These are phyloP conservation scores for Drosophila suboccidentalis DNA, from an alignment of 2,888 invertebrate genomes.

Conservation along the genomic window DNA sequence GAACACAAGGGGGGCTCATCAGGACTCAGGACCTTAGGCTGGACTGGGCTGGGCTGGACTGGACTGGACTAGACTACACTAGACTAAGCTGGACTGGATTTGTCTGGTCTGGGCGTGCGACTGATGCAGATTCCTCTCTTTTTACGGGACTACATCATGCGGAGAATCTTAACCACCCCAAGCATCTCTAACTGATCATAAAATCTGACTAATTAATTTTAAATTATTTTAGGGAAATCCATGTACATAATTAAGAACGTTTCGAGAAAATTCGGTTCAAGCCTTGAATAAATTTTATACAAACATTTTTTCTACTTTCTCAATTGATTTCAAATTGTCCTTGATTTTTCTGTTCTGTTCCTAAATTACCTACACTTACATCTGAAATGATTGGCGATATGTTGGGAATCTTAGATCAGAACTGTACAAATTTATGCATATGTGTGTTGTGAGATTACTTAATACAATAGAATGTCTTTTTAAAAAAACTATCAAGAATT, in stretches of 20 bases:
- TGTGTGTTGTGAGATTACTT: no score
- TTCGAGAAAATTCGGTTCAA: no score
- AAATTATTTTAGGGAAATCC: neutral
- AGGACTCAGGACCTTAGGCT: conserved; percentile 47
- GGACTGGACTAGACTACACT: neutral
- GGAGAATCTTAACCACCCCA: neutral
- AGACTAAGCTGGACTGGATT: neutral
- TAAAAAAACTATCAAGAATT: no score
- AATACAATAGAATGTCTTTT: no score
- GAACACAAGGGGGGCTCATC: conserved; percentile 76
- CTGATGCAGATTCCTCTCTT: neutral
- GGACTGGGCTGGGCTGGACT: conserved; percentile 15
- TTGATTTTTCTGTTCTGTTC: no score
- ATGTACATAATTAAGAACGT: neutral
- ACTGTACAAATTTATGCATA: no score
- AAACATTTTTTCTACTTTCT: no score
- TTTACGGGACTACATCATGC: neutral
- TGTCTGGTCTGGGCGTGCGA: neutral
- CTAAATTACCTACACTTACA: neutral
- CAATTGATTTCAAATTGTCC: no score
- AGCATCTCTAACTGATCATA: neutral
- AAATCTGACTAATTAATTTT: neutral
- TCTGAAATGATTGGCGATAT: neutral
- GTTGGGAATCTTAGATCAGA: no score
- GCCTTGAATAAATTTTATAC: no score